Evolutionary conservation across 2,113 vertebrate genomes (phyloP).

Genomic region (Eira barbara): DNA sequence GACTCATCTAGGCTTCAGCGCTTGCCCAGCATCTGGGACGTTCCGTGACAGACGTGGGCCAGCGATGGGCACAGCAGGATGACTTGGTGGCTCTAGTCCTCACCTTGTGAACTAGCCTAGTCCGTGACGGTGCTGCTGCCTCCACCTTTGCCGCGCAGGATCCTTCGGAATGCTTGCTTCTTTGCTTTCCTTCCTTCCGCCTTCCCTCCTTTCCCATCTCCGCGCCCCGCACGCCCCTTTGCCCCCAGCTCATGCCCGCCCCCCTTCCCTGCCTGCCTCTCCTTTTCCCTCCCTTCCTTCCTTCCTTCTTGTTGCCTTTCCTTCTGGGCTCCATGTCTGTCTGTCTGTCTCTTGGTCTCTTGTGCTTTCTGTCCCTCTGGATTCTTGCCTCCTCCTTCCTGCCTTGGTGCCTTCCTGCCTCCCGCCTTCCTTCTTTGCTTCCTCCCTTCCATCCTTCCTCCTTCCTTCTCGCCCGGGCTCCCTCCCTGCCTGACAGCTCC

Average conservation of each 20-base stretch:
- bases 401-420: not conserved
- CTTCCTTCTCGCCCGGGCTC: not conserved
- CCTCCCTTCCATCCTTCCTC: rapidly evolving
- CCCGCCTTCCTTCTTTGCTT: not conserved
- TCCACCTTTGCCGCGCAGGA: not conserved
- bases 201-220: not conserved
- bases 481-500: not conserved
- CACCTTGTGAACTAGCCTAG: not conserved
- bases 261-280: not conserved
- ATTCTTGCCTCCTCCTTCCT: not conserved
- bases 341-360: not conserved
- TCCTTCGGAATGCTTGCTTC: not conserved
- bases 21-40: not conserved
- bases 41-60: too few relatives aligned
- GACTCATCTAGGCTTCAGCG: not conserved
- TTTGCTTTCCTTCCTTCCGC: not conserved
- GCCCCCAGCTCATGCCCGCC: rapidly evolving
- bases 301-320: not conserved
- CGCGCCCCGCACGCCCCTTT: too few relatives aligned
- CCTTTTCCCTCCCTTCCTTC: not conserved
- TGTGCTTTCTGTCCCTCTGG: not conserved
- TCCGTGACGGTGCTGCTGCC: not conserved
- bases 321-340: not conserved
- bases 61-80: not conserved
- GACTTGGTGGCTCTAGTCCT: not conserved